phyloP scores from a whole-genome alignment of 1,140 invertebrate genomes.

The Drosophila varians region DNA sequence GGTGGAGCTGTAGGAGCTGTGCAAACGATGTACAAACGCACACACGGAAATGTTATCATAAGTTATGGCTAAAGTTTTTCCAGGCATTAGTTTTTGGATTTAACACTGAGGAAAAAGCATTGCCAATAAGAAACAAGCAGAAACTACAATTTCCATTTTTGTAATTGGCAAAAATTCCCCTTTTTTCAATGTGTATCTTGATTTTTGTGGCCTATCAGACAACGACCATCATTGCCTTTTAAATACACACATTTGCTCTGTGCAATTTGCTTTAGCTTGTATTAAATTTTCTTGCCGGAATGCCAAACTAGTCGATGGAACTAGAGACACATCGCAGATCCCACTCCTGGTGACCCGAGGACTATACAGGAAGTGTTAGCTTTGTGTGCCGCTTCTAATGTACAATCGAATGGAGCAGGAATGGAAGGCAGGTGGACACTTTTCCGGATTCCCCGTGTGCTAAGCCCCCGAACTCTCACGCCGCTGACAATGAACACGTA shows the following conservation, averaged over 20 bases:
- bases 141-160: background rate
- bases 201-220: constrained; percentile 51
- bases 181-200: constrained; percentile 45
- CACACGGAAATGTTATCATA: constrained; percentile 74
- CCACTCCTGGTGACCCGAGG: constrained; percentile 14
- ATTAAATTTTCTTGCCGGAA: constrained; percentile 46
- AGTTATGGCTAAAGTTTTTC: constrained; percentile 73
- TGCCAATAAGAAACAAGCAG: background rate
- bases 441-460: constrained; percentile 22
- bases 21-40: constrained; percentile 8
- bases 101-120: constrained; percentile 41
- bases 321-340: constrained; percentile 16
- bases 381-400: constrained; percentile 58
- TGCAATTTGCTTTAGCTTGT: constrained; percentile 41
- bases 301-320: constrained; percentile 27
- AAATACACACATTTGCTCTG: constrained; percentile 60
- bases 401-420: constrained; percentile 65
- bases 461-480: constrained; percentile 23
- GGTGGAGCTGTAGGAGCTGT: background rate
- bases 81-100: constrained; percentile 23
- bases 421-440: constrained; percentile 40
- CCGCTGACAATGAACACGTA: constrained; percentile 59
- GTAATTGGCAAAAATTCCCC: no score
- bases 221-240: constrained; percentile 63
- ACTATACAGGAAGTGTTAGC: constrained; percentile 36